phyloP scores from a whole-genome alignment of 2,113 vertebrate genomes.

The Rousettus leschenaultii region DNA sequence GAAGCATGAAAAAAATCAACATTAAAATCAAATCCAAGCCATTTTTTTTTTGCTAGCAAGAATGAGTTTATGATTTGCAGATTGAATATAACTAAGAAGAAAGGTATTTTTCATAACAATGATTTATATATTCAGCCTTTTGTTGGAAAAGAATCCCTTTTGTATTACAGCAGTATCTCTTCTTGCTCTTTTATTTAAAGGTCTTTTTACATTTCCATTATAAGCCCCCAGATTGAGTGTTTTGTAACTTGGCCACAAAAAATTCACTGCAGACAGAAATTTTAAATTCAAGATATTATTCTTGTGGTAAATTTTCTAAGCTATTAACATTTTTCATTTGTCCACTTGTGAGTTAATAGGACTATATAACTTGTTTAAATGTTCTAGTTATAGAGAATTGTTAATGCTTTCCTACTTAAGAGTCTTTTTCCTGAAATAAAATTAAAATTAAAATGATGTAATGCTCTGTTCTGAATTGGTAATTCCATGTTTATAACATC shows the following conservation, averaged over 20 bases:
- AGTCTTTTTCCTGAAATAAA: constrained; percentile 26
- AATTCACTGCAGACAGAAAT: constrained; percentile 60
- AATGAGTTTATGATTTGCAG: constrained; percentile 74
- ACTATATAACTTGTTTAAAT: constrained; percentile 35
- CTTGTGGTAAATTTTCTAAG: constrained; percentile 18
- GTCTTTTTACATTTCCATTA: constrained; percentile 66
- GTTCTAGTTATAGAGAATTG: constrained; percentile 16
- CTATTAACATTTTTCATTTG: constrained; percentile 44
- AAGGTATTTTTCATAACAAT: constrained; percentile 76
- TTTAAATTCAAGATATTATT: constrained; percentile 67
- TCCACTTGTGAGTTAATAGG: constrained; percentile 59
- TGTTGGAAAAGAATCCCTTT: constrained; percentile 59
- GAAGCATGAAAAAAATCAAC: constrained; percentile 27
- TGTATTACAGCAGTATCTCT: constrained; percentile 57
- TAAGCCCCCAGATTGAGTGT: constrained; percentile 44
- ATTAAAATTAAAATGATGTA: background rate
- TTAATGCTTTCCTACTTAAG: background rate
- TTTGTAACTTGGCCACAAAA: constrained; percentile 68
- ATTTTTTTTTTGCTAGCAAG: constrained; percentile 71
- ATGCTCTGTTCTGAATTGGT: background rate
- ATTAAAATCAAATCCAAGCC: constrained; percentile 65
- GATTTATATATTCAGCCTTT: constrained; percentile 72
- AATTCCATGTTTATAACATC: constrained; percentile 27
- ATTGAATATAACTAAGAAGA: constrained; percentile 77
- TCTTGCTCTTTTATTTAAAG: constrained; percentile 63